Conservation (phyloP, 2,113 vertebrate genomes). For the cattle (Bos taurus) region DNA sequence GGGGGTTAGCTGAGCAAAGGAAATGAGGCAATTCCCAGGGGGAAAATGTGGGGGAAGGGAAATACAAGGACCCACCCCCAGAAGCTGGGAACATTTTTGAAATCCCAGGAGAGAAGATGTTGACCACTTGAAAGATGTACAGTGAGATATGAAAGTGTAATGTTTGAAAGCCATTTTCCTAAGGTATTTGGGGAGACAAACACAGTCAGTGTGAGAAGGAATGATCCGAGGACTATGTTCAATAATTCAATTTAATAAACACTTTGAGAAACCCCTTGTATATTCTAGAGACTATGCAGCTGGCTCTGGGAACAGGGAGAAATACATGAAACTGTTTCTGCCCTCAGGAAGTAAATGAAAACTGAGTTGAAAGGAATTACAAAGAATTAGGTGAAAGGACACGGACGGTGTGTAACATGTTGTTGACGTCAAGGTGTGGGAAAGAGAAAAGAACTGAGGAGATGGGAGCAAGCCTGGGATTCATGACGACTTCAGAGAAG, state of each 20-base stretch:
- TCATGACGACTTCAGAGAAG: conserved; percentile 31
- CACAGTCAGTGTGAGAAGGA: not conserved
- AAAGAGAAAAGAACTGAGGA: not conserved
- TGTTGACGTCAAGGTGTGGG: conserved; percentile 42
- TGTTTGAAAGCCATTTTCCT: not conserved
- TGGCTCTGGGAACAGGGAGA: conserved; percentile 49
- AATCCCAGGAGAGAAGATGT: not conserved
- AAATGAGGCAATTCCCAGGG: not conserved
- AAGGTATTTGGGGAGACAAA: not conserved
- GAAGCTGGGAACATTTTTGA: not conserved
- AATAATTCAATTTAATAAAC: conserved; percentile 56
- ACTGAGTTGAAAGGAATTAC: conserved; percentile 24
- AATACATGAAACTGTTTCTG: conserved; percentile 39
- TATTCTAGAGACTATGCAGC: conserved; percentile 45
- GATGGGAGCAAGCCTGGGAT: not conserved
- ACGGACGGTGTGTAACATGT: conserved; percentile 30
- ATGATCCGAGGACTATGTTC: not conserved
- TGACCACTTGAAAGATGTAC: not conserved
- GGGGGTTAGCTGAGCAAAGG: not conserved
- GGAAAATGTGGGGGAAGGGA: not conserved
- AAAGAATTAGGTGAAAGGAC: conserved; percentile 31
- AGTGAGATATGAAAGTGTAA: not conserved
- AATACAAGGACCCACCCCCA: not conserved
- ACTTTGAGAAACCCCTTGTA: conserved; percentile 58
- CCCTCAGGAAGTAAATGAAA: conserved; percentile 36